phyloP scores from a whole-genome alignment of 2,797 vertebrate species.

The Lutjanus campechanus region DNA sequence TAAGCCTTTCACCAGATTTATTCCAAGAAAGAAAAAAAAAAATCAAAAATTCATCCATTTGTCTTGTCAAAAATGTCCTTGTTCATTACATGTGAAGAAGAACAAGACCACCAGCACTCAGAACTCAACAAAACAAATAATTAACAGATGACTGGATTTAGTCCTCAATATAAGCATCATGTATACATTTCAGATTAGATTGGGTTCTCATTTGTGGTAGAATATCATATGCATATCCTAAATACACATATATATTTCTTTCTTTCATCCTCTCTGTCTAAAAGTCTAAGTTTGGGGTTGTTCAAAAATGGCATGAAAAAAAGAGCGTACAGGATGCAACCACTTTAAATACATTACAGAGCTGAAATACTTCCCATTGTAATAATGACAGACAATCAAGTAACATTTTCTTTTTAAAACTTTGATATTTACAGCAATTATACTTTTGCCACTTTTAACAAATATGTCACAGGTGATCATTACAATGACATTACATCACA shows the following conservation, averaged over 20 bases:
- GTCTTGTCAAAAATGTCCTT: slow-evolving; percentile 67
- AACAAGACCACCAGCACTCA: slow-evolving; percentile 73
- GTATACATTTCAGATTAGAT: slow-evolving; percentile 70
- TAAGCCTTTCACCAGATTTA: slow-evolving; percentile 82
- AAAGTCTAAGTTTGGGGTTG: slow-evolving; percentile 52
- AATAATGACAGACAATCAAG: slow-evolving; percentile 76
- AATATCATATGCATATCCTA: slow-evolving; percentile 65
- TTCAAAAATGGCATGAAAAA: slow-evolving; percentile 71
- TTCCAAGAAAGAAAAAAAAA: slow-evolving; percentile 79
- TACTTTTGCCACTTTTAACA: slow-evolving; percentile 76
- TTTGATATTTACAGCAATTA: slow-evolving; percentile 83
- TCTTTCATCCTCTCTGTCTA: slow-evolving; percentile 50
- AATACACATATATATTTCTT: slow-evolving; percentile 57
- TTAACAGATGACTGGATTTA: slow-evolving; percentile 59
- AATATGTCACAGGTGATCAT: slow-evolving; percentile 71
- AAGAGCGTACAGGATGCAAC: slow-evolving; percentile 67
- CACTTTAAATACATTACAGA: slow-evolving; percentile 80
- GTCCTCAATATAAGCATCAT: slow-evolving; percentile 66
- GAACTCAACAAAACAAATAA: slow-evolving; percentile 67
- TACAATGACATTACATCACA: slow-evolving; percentile 71
- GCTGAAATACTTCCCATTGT: slow-evolving; percentile 71
- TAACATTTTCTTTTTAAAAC: slow-evolving; percentile 74
- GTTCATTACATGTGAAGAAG: slow-evolving; percentile 66
- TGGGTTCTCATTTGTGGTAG: slow-evolving; percentile 59
- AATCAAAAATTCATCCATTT: slow-evolving; percentile 63